Evolutionary conservation across 2,797 vertebrate species (phyloP).

Genomic region (Enteromius fasciolatus): DNA sequence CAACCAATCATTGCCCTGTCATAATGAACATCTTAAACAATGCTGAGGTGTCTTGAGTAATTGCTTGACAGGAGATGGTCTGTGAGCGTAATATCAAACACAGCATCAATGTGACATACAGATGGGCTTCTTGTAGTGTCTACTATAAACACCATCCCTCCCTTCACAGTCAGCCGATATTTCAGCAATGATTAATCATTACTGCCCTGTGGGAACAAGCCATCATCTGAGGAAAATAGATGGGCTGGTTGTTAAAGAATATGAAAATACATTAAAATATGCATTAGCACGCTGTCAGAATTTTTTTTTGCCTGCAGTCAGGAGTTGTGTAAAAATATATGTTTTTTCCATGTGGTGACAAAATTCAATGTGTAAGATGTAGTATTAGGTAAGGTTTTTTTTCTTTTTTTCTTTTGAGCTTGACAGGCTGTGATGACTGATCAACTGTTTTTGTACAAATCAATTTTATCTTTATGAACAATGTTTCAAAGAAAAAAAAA

Average conservation of each 20-base stretch:
- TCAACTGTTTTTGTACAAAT: background rate
- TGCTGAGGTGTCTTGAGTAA: slow-evolving; percentile 15
- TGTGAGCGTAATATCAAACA: slow-evolving; percentile 33
- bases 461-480: background rate
- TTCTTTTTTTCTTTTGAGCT: background rate
- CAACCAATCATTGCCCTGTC: background rate
- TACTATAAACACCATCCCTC: slow-evolving; percentile 17
- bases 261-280: slow-evolving; percentile 67
- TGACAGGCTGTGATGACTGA: background rate
- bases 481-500: background rate
- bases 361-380: background rate
- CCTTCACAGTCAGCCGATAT: slow-evolving; percentile 62
- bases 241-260: slow-evolving; percentile 67
- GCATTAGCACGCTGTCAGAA: slow-evolving; percentile 58
- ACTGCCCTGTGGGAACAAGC: slow-evolving; percentile 67
- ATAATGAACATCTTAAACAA: slow-evolving; percentile 27
- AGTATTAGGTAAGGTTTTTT: background rate
- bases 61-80: slow-evolving; percentile 2
- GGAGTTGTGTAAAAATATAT: background rate
- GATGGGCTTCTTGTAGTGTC: slow-evolving; percentile 34
- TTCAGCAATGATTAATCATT: slow-evolving; percentile 71
- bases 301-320: background rate
- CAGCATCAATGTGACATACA: slow-evolving; percentile 33
- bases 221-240: slow-evolving; percentile 68
- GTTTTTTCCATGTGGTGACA: background rate